phyloP scores from a whole-genome alignment of 2,797 vertebrate genomes.

The Hirundo rustica region DNA sequence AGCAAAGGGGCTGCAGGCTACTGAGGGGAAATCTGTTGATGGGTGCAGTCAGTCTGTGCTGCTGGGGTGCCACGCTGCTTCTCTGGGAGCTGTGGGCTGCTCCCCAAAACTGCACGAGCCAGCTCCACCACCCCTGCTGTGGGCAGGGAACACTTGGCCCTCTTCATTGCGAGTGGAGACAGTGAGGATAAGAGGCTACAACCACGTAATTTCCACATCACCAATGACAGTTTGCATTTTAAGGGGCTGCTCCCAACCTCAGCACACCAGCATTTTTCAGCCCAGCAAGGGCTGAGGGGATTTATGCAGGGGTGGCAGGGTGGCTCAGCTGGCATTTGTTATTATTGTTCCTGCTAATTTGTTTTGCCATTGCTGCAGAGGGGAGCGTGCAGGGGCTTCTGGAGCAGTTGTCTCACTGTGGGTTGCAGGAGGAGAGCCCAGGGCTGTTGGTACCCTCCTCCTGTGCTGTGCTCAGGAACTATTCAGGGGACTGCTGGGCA shows the following conservation, averaged over 20 bases:
- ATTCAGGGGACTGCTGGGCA: neutral
- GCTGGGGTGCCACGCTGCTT: rapidly evolving
- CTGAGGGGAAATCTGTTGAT: neutral
- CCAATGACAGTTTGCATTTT: neutral
- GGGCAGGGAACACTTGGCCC: neutral
- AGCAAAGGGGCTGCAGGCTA: neutral
- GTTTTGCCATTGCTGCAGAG: neutral
- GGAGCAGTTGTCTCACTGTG: neutral
- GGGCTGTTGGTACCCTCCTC: neutral
- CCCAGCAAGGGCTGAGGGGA: neutral
- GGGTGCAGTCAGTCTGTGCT: neutral
- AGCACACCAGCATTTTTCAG: neutral
- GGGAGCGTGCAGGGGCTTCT: neutral
- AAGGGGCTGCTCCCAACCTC: neutral
- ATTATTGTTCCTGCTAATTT: neutral
- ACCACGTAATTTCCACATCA: neutral
- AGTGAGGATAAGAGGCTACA: neutral
- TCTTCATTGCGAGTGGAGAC: neutral
- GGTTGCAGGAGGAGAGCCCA: neutral
- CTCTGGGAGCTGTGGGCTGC: neutral
- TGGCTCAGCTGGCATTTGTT: neutral
- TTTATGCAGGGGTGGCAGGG: neutral
- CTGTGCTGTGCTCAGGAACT: neutral
- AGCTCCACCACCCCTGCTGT: rapidly evolving
- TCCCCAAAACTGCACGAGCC: rapidly evolving